phyloP scores from a whole-genome alignment of 2,888 invertebrate genomes.

The Parnassius mnemosyne region DNA sequence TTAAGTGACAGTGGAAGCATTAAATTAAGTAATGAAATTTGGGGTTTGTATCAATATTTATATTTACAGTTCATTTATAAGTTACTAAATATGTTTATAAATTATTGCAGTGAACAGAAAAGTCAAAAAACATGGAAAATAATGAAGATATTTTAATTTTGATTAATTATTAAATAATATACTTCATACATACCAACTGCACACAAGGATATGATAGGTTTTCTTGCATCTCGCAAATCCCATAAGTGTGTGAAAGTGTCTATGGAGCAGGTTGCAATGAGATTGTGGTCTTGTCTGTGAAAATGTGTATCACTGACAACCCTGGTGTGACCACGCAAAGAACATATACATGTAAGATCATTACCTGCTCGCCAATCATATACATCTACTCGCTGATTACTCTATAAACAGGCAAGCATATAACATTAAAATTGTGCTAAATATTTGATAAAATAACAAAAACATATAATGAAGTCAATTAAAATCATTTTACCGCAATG shows the following conservation, averaged over 20 bases:
- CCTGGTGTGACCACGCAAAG: slow-evolving; percentile 89
- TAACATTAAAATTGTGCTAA: slow-evolving; percentile 1
- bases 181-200: slow-evolving; percentile 86
- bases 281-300: slow-evolving; percentile 83
- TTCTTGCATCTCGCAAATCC: slow-evolving; percentile 93
- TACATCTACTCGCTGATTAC: slow-evolving; percentile 93
- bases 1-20: no score
- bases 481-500: slow-evolving; percentile 83
- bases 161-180: not conserved
- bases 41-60: no score
- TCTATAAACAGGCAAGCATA: slow-evolving; percentile 72
- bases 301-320: slow-evolving; percentile 96
- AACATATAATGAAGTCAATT: no score
- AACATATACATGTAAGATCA: slow-evolving; percentile 86
- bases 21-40: no score
- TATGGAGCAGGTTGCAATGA: slow-evolving; percentile 91
- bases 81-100: no score
- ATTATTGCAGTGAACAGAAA: no score
- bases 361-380: slow-evolving; percentile 87
- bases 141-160: no score
- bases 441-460: slow-evolving; percentile 18
- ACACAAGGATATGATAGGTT: slow-evolving; percentile 91
- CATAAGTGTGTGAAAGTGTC: slow-evolving; percentile 96
- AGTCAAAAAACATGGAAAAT: no score
- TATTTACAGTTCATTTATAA: no score